Percentiles rank a stretch among this genome's conserved stretches.
These are phyloP conservation scores for Trogon surrucura DNA, from an alignment of 2,113 vertebrate genomes.

Conservation along the genomic window DNA sequence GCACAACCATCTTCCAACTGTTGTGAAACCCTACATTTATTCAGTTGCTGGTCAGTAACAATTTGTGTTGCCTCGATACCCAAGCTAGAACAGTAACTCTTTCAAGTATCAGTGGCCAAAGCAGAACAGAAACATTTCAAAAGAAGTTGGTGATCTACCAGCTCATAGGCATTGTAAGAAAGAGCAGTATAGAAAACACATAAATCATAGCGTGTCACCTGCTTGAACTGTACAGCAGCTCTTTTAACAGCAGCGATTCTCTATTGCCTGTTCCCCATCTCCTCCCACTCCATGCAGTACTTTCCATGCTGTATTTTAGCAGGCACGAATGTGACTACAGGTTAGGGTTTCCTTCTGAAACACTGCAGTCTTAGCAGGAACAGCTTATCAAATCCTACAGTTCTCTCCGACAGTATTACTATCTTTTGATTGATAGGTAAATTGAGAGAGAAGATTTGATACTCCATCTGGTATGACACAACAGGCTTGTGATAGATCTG, in stretches of 20 bases:
- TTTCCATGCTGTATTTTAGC: not conserved
- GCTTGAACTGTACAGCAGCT: not conserved
- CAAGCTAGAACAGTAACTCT: not conserved
- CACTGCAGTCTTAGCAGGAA: not conserved
- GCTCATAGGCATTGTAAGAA: not conserved
- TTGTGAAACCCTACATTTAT: not conserved
- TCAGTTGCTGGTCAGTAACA: not conserved
- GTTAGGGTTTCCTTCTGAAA: constrained; percentile 1
- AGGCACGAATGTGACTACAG: not conserved
- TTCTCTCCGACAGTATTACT: not conserved
- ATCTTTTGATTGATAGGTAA: not conserved
- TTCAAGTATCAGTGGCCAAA: not conserved
- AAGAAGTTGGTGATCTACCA: not conserved
- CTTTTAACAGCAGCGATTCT: not conserved
- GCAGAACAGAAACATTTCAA: not conserved
- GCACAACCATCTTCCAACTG: not conserved
- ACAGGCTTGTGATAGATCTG: not conserved
- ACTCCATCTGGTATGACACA: not conserved
- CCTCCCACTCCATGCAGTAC: not conserved
- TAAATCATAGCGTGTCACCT: not conserved
- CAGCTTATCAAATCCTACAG: not conserved
- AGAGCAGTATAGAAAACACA: not conserved
- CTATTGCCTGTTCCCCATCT: not conserved
- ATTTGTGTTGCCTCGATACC: not conserved
- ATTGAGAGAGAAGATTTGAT: constrained; percentile 9